Evolutionary conservation across 2,888 invertebrate species (phyloP), one percentile per base, ranked within the genome.

Genomic region (Tachina grossa): DNA sequence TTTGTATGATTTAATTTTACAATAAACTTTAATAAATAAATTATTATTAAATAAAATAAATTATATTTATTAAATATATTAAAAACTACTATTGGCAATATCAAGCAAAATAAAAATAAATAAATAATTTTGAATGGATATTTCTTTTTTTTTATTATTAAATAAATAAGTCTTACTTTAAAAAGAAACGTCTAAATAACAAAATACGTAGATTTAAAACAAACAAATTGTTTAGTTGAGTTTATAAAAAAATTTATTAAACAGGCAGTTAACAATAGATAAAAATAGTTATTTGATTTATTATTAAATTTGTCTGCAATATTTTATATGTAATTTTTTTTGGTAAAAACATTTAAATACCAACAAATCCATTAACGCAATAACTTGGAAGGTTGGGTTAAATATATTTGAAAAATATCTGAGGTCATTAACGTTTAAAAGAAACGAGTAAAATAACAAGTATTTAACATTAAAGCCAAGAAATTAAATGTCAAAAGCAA

Each of bases 151-250:
- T 19, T 63, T 4, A 53, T 63, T 22, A 6, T 63, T 19, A 10
- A 16, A 43, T 63, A 19, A 3, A 9, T 63, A 4, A 74, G 31
- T 51, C 41, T n/a, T 2, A 41, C 68, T 51, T 53, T 16, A 31
- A 41, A 66, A 55, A 31, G 9, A 57, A 68, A 59, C 10, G 57
- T 22, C 5, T 49, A 19, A 89, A 74, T 45, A 61, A 53, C 31
- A 31, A 77, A n/a, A 55, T n/a, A 39, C 14, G 39, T 39, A 11
- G 53, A 47, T 88, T 90, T 89, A 90, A 90, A 90, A 90, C 90
- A 91, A 90, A 90, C 90, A 91, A 90, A 91, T 90, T 69, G 16
- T 39, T 41, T 22, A 71, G 61, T 63, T 55, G 61, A 55, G 43
- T 69, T 10, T 39, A 49, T 55, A 19, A 72, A 45, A 16, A 57